Evolutionary conservation across 2,888 invertebrate genomes (phyloP), one percentile per base, ranked within the genome.

Genomic region (Apotomis capreana): DNA sequence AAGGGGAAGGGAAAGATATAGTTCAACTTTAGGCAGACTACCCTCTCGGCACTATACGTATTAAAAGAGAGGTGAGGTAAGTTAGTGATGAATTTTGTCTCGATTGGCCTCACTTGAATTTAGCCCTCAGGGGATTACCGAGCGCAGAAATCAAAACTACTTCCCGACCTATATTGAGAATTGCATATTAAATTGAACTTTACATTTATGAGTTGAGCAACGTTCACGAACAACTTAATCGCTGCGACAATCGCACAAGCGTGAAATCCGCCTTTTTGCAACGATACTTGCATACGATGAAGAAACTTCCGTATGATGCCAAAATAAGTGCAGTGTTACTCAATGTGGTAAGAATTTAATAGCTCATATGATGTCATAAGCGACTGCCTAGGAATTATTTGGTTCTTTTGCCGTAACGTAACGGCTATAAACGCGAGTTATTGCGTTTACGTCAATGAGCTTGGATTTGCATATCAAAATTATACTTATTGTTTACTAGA

Each of bases 321-420:
- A 72, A 72, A 72, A 72, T 72, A 72, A 72, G 68, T 72, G 72
- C 68, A 72, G 68, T 62, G 58, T 72, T 72, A 59, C 72, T 6
- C 63, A 72, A 68, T 49, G 59, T 36, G 57, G 68, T 62, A 51
- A 62, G 60, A 26, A 55, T 68, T 68, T 71, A 62, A 68, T 63
- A 49, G 44, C 55, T 54, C 49, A 55, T 68, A 58, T 62, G 61
- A 57, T 49, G 57, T 68, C 57, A 72, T 58, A 58, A n/a, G 58
- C 52, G 63, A 65, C 59, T 44, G 59, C 63, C 72, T 72, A 59
- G 4, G 37, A 72, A 72, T 68, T 72, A 72, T 72, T 68, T 52
- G 36, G 68, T 46, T 67, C 65, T 62, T 70, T 72, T 68, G 37
- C 61, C 71, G 68, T 62, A 72, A 72, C 68, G 59, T 68, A 52